Evolutionary conservation across 2,888 invertebrate species (phyloP), one percentile per base, ranked within the genome.

Genomic region (Parnassius orleans): DNA sequence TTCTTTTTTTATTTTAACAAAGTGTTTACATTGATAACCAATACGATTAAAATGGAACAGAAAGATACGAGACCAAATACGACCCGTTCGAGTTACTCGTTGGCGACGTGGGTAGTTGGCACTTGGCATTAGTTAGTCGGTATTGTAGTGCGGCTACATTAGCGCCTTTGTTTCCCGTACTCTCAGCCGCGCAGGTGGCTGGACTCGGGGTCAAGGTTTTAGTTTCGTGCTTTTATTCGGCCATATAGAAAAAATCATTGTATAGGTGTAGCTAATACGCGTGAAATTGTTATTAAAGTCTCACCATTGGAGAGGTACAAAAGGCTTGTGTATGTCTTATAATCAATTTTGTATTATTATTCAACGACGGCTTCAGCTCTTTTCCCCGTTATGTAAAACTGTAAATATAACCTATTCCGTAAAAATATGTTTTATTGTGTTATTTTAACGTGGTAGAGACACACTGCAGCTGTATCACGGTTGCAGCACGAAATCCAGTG

Each of bases 101-200:
- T 70, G 69, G 71, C 69, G 66, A 66, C 65, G 70, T 69, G 75
- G 69, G 70, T 69, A 55, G 65, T 62, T 59, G 33, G 33, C 7
- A 7, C 5, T 33, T 33, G 33, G 33, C 7, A n/a, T 14, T 9
- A 7, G 74, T 80, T 80, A 79, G 72, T 63, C 64, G 60, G 74
- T 72, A 81, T 81, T 81, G 81, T 82, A 78, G 61, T 68, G 66
- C 66, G 68, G 66, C 72, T 65, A 72, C 75, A 81, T 81, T 81
- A 82, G 77, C 69, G 67, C 76, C 61, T 81, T 83, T 83, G 83
- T 82, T 76, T 80, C 68, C 70, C 66, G 64, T 59, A 71, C 55
- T 24, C 53, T 53, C 63, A 57, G 64, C 58, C 43, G 9, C 52
- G 42, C 64, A 52, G 58, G 57, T 64, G 61, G 50, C 57, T 53